phyloP scores from a whole-genome alignment of 2,113 vertebrate genomes.

The Ranitomeya variabilis region DNA sequence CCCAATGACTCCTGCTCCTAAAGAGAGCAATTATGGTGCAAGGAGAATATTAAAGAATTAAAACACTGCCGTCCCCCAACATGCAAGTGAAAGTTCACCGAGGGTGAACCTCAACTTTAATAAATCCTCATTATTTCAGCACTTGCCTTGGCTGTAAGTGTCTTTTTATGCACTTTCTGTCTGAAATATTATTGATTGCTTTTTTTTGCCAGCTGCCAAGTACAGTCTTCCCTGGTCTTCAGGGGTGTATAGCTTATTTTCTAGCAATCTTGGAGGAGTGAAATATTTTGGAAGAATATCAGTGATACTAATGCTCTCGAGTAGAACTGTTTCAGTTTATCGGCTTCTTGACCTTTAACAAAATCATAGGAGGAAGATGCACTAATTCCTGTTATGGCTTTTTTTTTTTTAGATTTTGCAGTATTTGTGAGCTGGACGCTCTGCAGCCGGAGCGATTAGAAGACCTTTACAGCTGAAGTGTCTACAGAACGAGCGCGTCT shows the following conservation, averaged over 20 bases:
- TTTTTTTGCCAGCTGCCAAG: neutral
- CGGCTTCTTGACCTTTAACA: neutral
- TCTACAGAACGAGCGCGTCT: constrained; percentile 41
- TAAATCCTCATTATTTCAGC: neutral
- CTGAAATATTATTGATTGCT: neutral
- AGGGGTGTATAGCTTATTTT: neutral
- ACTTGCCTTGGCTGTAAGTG: neutral
- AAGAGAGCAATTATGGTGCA: neutral
- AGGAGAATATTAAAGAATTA: neutral
- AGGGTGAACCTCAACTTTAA: neutral
- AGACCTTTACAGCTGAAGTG: constrained; percentile 45
- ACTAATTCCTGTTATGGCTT: neutral
- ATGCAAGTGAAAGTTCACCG: neutral
- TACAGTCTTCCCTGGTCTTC: neutral
- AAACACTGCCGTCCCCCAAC: neutral
- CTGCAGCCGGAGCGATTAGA: constrained; percentile 2
- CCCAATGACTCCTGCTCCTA: neutral
- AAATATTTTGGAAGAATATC: neutral
- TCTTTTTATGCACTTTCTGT: neutral
- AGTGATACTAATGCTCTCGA: neutral
- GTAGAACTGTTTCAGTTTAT: constrained; percentile 2
- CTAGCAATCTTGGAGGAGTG: neutral
- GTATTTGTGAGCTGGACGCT: constrained; percentile 6
- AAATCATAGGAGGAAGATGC: neutral
- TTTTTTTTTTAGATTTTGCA: neutral